A percentile compares a stretch with the other conserved stretches of the same genome.
These are phyloP conservation scores for Romanogobio albipinnatus DNA, from an alignment of 2,113 vertebrate species.

Conservation along the genomic window DNA sequence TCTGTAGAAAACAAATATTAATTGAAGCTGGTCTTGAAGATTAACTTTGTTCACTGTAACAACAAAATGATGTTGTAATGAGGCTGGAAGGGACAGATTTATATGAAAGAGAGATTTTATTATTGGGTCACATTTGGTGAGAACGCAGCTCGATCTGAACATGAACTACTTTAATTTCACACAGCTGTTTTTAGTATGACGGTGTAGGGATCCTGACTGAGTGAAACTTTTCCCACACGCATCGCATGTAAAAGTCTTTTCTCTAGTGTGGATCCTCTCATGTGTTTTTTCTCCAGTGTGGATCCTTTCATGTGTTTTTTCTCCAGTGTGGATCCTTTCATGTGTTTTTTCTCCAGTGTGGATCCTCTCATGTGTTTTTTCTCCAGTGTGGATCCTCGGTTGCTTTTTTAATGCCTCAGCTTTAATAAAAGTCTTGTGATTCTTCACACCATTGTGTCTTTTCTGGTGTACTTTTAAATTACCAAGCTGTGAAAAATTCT, in stretches of 20 bases:
- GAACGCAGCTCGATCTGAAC: no score
- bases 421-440: neutral
- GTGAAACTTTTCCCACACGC: neutral
- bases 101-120: neutral
- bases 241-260: neutral
- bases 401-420: neutral
- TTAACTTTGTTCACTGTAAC: no score
- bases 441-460: neutral
- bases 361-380: neutral
- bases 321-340: neutral
- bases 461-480: neutral
- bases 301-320: neutral
- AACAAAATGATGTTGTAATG: neutral
- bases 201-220: neutral
- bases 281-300: neutral
- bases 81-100: no score
- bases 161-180: neutral
- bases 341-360: neutral
- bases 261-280: neutral
- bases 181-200: neutral
- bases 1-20: neutral
- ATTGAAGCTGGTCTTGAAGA: neutral
- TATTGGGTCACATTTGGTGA: neutral
- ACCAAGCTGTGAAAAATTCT: neutral
- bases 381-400: neutral